Conservation (phyloP, 2,797 vertebrate species). For the Cephalopachus bancanus region DNA sequence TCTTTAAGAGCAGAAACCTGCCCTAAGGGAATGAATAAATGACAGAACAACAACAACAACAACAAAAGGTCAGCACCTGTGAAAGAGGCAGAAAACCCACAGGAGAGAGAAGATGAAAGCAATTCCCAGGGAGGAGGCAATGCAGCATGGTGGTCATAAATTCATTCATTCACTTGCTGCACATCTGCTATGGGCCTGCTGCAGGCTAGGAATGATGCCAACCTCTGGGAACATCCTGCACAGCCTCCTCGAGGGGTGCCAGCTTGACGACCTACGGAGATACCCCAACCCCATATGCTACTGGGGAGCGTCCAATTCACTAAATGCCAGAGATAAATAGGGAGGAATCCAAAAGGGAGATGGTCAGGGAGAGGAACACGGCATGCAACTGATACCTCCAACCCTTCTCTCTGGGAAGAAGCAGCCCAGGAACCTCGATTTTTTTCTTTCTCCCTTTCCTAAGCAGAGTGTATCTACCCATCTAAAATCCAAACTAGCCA, state of each 20-base stretch:
- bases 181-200: accelerated
- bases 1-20: background rate
- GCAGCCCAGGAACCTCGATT: background rate
- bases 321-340: slow-evolving; percentile 2
- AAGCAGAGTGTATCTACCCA: background rate
- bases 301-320: background rate
- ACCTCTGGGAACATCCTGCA: background rate
- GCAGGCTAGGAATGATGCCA: background rate
- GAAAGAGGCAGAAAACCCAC: background rate
- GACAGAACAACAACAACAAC: background rate
- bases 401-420: background rate
- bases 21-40: background rate
- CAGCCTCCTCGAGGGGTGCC: background rate
- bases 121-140: background rate
- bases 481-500: background rate
- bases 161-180: background rate
- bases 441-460: background rate
- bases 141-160: background rate
- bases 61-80: background rate
- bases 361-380: background rate
- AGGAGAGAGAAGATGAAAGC: background rate
- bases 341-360: background rate
- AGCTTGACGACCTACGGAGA: background rate
- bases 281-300: background rate
- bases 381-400: background rate